Conservation (phyloP, 2,888 invertebrate genomes). For the Cantharis nigra region DNA sequence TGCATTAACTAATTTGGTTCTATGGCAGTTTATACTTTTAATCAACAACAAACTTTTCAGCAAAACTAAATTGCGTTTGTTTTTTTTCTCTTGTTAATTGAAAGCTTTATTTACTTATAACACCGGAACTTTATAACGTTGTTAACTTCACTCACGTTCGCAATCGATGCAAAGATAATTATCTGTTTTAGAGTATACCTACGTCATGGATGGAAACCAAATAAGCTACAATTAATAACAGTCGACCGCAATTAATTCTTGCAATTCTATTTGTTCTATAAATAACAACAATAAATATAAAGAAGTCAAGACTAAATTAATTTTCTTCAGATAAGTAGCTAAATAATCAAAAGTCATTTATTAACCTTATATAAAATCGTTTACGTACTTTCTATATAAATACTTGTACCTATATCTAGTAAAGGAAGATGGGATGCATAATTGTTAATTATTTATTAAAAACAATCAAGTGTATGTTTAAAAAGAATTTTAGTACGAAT, state of each 20-base stretch:
- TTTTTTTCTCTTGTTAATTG: constrained; percentile 2
- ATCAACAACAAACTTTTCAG: background rate
- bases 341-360: background rate
- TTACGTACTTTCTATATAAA: background rate
- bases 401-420: too few species aligned
- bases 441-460: background rate
- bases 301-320: constrained; percentile 5
- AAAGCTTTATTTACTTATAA: constrained; percentile 5
- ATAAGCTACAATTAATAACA: constrained; percentile 25
- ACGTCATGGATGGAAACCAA: constrained; percentile 17
- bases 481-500: background rate
- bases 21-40: constrained; percentile 1
- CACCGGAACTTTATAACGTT: constrained; percentile 3
- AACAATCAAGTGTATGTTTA: background rate
- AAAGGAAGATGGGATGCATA: background rate
- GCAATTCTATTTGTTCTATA: constrained; percentile 7
- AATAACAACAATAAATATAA: constrained; percentile 22
- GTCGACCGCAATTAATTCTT: constrained; percentile 6
- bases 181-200: constrained; percentile 10
- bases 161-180: constrained; percentile 17
- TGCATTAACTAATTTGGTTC: background rate
- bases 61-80: constrained; percentile 1
- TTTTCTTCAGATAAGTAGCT: background rate
- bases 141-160: constrained; percentile 5
- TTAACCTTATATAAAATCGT: background rate